These are phyloP conservation scores for Phortica okadai DNA, from an alignment of 2,888 invertebrate species.

Conservation along the genomic window DNA sequence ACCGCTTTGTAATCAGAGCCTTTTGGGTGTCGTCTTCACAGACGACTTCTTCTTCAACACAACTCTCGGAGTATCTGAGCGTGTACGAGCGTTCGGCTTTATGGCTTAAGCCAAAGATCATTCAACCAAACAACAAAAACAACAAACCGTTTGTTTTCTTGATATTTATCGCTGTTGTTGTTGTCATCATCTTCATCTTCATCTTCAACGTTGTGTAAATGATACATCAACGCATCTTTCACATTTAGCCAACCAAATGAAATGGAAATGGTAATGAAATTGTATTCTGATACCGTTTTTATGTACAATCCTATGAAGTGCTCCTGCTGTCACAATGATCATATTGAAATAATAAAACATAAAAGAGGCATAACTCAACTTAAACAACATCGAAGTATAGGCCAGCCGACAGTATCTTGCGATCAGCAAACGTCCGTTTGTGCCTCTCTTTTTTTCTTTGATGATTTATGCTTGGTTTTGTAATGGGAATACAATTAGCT, in stretches of 20 bases:
- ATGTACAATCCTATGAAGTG: not conserved
- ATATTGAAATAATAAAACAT: slow-evolving; percentile 21
- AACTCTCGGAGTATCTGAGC: not conserved
- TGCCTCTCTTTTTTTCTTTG: not conserved
- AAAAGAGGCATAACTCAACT: not conserved
- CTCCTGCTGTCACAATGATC: slow-evolving; percentile 19
- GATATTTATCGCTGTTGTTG: slow-evolving; percentile 15
- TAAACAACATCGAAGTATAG: not conserved
- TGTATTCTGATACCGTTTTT: slow-evolving; percentile 10
- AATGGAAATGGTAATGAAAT: slow-evolving; percentile 21
- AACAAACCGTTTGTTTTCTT: slow-evolving; percentile 16
- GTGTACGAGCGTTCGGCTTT: slow-evolving; percentile 1
- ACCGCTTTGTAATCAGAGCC: slow-evolving; percentile 28
- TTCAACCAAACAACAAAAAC: not conserved
- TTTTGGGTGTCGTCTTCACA: slow-evolving; percentile 21
- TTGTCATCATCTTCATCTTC: slow-evolving; percentile 2
- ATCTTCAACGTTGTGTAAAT: slow-evolving; percentile 19
- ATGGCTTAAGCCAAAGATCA: slow-evolving; percentile 9
- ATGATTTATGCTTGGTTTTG: slow-evolving; percentile 10
- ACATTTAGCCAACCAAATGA: slow-evolving; percentile 11
- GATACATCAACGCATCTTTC: slow-evolving; percentile 18
- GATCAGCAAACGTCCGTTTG: not conserved
- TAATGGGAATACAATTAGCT: slow-evolving; percentile 17
- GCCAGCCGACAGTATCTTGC: not conserved
- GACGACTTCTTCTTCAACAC: not conserved